Conservation (phyloP, 1,140 invertebrate species). For the Gryon sp. region DNA sequence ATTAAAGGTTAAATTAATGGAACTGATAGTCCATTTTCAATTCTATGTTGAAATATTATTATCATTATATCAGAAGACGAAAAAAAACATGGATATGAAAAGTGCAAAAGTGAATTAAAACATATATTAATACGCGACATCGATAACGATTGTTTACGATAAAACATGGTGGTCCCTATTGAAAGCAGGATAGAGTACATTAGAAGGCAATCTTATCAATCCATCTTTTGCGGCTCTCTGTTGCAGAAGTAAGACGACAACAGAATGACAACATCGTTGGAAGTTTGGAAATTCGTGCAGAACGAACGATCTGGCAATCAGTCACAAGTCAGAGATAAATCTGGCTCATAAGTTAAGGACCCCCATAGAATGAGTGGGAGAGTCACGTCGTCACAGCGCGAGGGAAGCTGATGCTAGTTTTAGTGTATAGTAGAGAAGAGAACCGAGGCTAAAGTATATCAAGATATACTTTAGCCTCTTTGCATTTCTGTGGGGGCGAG, state of each 20-base stretch:
- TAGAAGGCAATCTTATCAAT: slow-evolving; percentile 22
- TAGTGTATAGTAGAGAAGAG: slow-evolving; percentile 24
- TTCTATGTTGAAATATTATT: too few relatives aligned
- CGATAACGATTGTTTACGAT: too few relatives aligned
- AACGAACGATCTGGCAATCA: slow-evolving; percentile 70
- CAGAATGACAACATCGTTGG: slow-evolving; percentile 47
- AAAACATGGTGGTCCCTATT: too few relatives aligned
- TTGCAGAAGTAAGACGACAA: slow-evolving; percentile 22
- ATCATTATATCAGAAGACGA: too few relatives aligned
- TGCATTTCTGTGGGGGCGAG: slow-evolving; percentile 73
- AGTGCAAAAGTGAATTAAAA: too few relatives aligned
- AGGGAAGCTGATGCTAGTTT: slow-evolving; percentile 61
- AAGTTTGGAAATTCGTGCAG: slow-evolving; percentile 70
- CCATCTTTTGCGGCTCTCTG: slow-evolving; percentile 26
- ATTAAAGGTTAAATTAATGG: too few relatives aligned
- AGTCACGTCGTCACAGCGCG: slow-evolving; percentile 51
- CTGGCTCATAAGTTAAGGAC: slow-evolving; percentile 76
- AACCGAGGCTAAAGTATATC: slow-evolving; percentile 72
- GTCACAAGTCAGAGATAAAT: slow-evolving; percentile 77
- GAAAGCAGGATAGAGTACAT: not conserved
- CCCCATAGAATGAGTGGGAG: slow-evolving; percentile 60
- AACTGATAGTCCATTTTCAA: too few relatives aligned
- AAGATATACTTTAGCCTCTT: slow-evolving; percentile 80
- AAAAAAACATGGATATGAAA: too few relatives aligned
- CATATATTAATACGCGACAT: too few relatives aligned